phyloP scores from a whole-genome alignment of 2,113 vertebrate genomes.

The Apistogramma diplotaenia region DNA sequence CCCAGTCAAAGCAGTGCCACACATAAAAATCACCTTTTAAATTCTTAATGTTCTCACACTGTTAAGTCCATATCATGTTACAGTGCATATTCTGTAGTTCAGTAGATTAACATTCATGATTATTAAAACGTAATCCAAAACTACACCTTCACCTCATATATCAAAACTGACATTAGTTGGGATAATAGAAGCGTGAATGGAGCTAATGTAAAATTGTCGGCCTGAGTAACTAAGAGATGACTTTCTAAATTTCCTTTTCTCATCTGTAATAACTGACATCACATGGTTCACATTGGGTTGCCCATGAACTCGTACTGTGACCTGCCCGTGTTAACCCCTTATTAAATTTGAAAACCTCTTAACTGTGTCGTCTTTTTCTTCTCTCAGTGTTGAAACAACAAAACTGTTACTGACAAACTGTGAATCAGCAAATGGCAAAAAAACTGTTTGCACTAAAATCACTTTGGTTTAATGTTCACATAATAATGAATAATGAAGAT shows the following conservation, averaged over 20 bases:
- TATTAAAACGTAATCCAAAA: neutral
- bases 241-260: neutral
- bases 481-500: neutral
- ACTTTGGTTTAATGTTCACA: neutral
- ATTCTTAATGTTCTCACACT: neutral
- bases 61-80: neutral
- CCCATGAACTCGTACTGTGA: neutral
- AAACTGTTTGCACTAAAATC: neutral
- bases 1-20: neutral
- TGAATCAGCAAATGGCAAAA: neutral
- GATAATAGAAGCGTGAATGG: neutral
- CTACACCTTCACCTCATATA: neutral
- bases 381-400: neutral
- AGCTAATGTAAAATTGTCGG: neutral
- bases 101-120: neutral
- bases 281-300: neutral
- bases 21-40: neutral
- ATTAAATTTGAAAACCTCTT: rapidly evolving
- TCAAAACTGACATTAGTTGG: neutral
- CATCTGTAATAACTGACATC: neutral
- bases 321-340: neutral
- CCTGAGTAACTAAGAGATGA: neutral
- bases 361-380: neutral
- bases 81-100: neutral
- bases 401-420: neutral